Conservation (phyloP, 2,888 invertebrate species). For the Helobdella robusta region DNA sequence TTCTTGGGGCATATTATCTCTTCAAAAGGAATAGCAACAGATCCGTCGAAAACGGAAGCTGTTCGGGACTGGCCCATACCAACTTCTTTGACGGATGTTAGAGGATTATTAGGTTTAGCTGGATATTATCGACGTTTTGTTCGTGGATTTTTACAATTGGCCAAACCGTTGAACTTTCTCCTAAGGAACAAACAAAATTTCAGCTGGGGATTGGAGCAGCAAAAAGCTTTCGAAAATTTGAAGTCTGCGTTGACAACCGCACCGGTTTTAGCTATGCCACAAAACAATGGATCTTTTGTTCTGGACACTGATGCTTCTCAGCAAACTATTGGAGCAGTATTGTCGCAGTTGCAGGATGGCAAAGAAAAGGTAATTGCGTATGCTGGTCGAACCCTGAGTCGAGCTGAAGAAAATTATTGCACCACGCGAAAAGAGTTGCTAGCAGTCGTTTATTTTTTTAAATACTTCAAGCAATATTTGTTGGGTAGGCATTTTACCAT, state of each 20-base stretch:
- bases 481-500: constrained; percentile 29
- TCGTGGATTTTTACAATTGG: constrained; percentile 18
- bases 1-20: constrained; percentile 26
- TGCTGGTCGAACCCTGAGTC: constrained; percentile 25
- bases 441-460: constrained; percentile 30
- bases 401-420: constrained; percentile 29
- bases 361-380: constrained; percentile 34
- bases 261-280: constrained; percentile 28
- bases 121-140: constrained; percentile 26
- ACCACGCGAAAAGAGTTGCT: constrained; percentile 31
- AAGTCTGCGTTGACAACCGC: constrained; percentile 29
- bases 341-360: constrained; percentile 30
- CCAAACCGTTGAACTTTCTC: constrained; percentile 10
- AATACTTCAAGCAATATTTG: constrained; percentile 34
- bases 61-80: constrained; percentile 23
- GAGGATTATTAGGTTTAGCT: too few species aligned
- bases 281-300: constrained; percentile 28
- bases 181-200: constrained; percentile 23
- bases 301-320: constrained; percentile 37
- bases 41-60: constrained; percentile 19
- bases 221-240: constrained; percentile 28
- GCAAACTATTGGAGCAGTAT: constrained; percentile 33
- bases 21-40: constrained; percentile 18
- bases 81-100: neutral
- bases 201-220: constrained; percentile 20